Evolutionary conservation across 2,888 invertebrate species (phyloP).

Genomic region (Itoplectis maculator): DNA sequence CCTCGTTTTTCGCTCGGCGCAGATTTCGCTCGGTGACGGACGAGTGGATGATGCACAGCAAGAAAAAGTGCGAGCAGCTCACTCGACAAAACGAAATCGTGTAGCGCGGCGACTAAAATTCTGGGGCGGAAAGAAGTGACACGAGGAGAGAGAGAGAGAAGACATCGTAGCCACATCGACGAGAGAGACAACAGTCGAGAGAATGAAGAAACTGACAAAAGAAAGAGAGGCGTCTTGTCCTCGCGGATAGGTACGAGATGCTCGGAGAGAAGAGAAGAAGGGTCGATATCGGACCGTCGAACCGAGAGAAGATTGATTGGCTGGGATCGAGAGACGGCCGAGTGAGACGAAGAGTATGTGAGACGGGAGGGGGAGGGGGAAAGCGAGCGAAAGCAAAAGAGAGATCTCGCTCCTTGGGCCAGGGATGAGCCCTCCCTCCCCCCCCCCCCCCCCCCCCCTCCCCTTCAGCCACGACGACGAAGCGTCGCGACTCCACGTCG

Average conservation of each 20-base stretch:
- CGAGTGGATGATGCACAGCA: constrained; percentile 5
- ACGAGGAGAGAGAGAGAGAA: not conserved
- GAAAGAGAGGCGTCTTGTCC: constrained; percentile 26
- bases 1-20: not conserved
- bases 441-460: no score
- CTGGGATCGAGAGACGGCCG: constrained; percentile 46
- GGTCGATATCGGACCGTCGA: constrained; percentile 48
- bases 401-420: constrained; percentile 20
- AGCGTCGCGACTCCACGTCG: constrained; percentile 20
- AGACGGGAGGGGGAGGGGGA: constrained; percentile 11
- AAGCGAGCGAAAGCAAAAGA: constrained; percentile 26
- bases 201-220: constrained; percentile 36
- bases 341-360: no score
- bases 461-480: not conserved
- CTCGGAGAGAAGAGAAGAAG: not conserved
- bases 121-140: constrained; percentile 38
- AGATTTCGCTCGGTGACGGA: constrained; percentile 5
- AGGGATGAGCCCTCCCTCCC: not conserved
- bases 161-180: no score
- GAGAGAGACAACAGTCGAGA: not conserved
- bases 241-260: not conserved
- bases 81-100: constrained; percentile 10
- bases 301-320: constrained; percentile 67
- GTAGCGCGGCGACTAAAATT: not conserved
- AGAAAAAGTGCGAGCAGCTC: not conserved